These are phyloP conservation scores for Zaprionus davidi DNA, from an alignment of 1,140 invertebrate genomes.

Conservation along the genomic window DNA sequence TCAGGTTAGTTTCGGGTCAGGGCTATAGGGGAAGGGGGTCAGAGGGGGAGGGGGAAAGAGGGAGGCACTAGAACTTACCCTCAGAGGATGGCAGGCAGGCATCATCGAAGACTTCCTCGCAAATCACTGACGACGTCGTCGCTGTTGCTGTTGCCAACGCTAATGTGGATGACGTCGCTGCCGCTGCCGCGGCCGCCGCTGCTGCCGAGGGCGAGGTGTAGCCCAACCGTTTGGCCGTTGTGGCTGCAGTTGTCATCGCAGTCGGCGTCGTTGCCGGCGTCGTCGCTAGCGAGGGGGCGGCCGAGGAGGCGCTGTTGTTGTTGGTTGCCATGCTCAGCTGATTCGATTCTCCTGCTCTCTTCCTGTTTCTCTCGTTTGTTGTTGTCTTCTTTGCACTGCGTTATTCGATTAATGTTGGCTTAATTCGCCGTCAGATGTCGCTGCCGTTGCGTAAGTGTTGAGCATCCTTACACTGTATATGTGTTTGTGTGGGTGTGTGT, in stretches of 20 bases:
- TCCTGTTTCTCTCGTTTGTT: not conserved
- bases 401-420: conserved; percentile 21
- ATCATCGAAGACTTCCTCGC: conserved; percentile 92
- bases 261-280: conserved; percentile 48
- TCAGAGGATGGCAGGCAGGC: conserved; percentile 91
- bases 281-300: conserved; percentile 49
- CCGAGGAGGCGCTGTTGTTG: conserved; percentile 46
- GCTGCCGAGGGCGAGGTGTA: conserved; percentile 79
- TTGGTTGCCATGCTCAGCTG: conserved; percentile 47
- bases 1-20: not conserved
- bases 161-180: not conserved
- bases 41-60: not conserved
- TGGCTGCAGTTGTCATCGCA: conserved; percentile 26
- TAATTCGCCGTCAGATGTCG: conserved; percentile 42
- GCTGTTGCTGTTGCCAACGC: conserved; percentile 51
- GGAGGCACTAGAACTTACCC: conserved; percentile 85
- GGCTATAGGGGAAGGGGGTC: not conserved
- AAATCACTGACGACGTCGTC: conserved; percentile 86
- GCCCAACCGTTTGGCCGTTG: conserved; percentile 49
- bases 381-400: not conserved
- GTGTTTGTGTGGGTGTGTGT: not conserved
- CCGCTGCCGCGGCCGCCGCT: conserved; percentile 7
- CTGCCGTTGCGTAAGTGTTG: conserved; percentile 44
- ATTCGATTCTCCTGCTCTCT: not conserved
- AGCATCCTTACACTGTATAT: conserved; percentile 20